Conservation (phyloP, 2,113 vertebrate genomes). For the Phyllopteryx taeniolatus region DNA sequence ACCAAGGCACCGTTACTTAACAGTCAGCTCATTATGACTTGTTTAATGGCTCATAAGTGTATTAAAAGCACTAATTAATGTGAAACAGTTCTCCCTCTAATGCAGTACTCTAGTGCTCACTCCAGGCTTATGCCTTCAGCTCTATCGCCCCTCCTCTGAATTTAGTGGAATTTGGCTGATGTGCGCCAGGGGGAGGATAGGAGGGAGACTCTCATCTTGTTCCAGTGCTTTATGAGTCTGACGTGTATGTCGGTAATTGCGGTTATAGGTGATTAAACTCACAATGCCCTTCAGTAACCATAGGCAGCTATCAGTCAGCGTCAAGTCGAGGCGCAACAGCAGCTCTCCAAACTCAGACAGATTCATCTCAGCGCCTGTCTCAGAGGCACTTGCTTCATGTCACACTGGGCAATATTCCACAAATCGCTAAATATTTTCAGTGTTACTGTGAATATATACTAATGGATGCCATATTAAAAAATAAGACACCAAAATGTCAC, state of each 20-base stretch:
- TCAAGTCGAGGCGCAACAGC: slow-evolving; percentile 34
- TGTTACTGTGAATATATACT: not conserved
- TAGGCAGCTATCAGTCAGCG: slow-evolving; percentile 71
- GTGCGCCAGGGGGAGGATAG: slow-evolving; percentile 48
- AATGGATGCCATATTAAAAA: not conserved
- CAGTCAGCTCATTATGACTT: slow-evolving; percentile 41
- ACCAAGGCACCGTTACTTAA: slow-evolving; percentile 27
- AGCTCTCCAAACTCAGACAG: not conserved
- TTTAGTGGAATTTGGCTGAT: slow-evolving; percentile 72
- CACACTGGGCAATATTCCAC: not conserved
- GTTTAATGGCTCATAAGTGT: slow-evolving; percentile 53
- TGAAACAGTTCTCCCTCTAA: slow-evolving; percentile 36
- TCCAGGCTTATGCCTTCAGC: slow-evolving; percentile 43
- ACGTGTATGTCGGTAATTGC: slow-evolving; percentile 77
- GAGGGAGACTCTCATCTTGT: slow-evolving; percentile 73
- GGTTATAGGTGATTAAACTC: slow-evolving; percentile 84
- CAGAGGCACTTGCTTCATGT: slow-evolving; percentile 16
- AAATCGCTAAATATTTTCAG: not conserved
- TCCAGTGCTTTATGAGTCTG: slow-evolving; percentile 78
- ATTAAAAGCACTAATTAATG: slow-evolving; percentile 66
- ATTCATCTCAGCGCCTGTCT: not conserved
- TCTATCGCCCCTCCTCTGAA: slow-evolving; percentile 55
- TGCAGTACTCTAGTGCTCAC: slow-evolving; percentile 37
- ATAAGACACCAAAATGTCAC: not conserved
- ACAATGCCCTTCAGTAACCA: slow-evolving; percentile 72